phyloP scores from a whole-genome alignment of 2,888 invertebrate genomes.

The Diadegma fenestrale region DNA sequence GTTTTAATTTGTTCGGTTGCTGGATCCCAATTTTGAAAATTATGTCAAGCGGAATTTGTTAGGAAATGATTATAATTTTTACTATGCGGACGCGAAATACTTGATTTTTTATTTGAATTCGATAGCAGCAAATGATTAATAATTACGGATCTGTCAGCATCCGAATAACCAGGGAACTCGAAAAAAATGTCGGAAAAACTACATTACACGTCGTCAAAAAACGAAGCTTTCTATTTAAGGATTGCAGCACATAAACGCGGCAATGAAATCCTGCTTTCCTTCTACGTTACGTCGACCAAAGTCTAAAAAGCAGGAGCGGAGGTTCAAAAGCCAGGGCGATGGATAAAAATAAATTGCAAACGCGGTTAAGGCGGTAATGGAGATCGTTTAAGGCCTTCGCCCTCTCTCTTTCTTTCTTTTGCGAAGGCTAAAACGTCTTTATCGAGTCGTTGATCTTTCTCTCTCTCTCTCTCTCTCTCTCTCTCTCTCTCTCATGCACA shows the following conservation, averaged over 20 bases:
- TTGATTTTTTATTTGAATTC: background rate
- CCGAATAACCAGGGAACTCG: background rate
- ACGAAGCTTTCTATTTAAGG: background rate
- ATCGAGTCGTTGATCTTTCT: slow-evolving; percentile 52
- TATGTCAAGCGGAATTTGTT: background rate
- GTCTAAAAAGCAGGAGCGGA: slow-evolving; percentile 28
- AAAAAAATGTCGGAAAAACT: background rate
- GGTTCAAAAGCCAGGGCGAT: slow-evolving; percentile 21
- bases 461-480: background rate
- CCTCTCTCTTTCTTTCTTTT: slow-evolving; percentile 9
- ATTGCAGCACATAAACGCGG: background rate
- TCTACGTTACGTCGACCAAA: background rate
- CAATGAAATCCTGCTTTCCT: slow-evolving; percentile 10
- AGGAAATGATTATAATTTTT: background rate
- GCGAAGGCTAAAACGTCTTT: slow-evolving; percentile 63
- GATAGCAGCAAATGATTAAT: background rate
- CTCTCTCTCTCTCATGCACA: slow-evolving; percentile 9
- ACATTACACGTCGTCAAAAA: background rate
- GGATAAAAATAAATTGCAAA: slow-evolving; percentile 66
- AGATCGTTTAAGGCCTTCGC: slow-evolving; percentile 64
- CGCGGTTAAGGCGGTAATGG: slow-evolving; percentile 66
- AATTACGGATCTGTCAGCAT: background rate
- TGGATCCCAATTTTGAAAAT: background rate
- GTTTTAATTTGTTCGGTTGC: background rate
- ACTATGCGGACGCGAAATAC: background rate